Evolutionary conservation across 2,888 invertebrate genomes (phyloP).

Genomic region (Acheta domesticus): DNA sequence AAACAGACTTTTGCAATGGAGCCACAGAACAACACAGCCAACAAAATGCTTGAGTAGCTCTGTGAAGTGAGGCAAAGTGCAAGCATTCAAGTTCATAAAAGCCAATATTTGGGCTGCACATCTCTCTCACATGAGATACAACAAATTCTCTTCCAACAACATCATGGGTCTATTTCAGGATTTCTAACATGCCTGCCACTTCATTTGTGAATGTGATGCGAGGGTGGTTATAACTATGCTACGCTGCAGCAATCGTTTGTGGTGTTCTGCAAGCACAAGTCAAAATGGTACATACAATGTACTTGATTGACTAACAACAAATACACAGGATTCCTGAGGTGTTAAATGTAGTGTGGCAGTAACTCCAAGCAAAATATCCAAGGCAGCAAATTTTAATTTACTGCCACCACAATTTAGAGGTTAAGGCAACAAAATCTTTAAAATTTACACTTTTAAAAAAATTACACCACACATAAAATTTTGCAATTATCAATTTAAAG

Average conservation of each 20-base stretch:
- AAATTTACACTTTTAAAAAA: conserved; percentile 10
- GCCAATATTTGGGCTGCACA: neutral
- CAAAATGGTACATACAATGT: neutral
- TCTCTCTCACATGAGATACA: conserved; percentile 11
- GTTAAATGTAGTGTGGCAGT: neutral
- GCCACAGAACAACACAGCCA: neutral
- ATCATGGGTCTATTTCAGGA: neutral
- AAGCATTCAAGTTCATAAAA: neutral
- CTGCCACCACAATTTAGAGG: conserved; percentile 3
- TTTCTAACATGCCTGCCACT: conserved; percentile 18
- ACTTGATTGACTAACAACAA: neutral
- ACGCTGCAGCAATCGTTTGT: conserved; percentile 8
- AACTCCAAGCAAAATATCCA: neutral
- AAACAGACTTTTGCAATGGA: conserved; percentile 18
- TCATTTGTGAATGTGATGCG: conserved; percentile 1
- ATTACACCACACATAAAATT: conserved; percentile 8
- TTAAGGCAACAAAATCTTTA: conserved; percentile 12
- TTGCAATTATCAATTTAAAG: conserved; percentile 11
- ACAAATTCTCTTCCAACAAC: conserved; percentile 3
- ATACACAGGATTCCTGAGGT: conserved; percentile 18
- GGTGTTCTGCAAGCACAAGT: neutral
- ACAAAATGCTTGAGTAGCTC: neutral
- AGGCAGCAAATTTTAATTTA: neutral
- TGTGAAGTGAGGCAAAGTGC: neutral
- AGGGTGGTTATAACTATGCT: neutral